These are phyloP conservation scores for Perca schrenkii DNA, from an alignment of 2,113 vertebrate species.

Conservation along the genomic window DNA sequence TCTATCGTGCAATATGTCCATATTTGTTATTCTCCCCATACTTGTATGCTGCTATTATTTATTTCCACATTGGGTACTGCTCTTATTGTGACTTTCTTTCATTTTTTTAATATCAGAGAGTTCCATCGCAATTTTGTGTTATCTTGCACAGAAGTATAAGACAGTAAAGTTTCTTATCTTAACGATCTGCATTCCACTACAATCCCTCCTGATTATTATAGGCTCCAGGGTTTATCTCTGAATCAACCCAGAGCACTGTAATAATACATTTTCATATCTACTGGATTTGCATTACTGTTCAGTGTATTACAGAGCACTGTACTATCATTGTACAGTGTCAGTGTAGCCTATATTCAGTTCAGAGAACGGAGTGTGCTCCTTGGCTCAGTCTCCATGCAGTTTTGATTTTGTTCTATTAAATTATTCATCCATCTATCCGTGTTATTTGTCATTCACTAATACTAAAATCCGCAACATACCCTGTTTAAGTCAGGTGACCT, in stretches of 20 bases:
- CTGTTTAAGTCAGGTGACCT: slow-evolving; percentile 37
- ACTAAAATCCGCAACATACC: slow-evolving; percentile 7
- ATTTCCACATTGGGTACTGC: too few relatives aligned
- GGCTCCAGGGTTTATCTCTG: background rate
- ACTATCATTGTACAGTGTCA: too few relatives aligned
- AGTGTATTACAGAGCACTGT: background rate
- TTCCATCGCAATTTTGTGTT: too few relatives aligned
- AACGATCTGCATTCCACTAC: background rate
- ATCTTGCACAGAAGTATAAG: too few relatives aligned
- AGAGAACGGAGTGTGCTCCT: background rate
- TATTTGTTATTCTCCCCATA: too few relatives aligned
- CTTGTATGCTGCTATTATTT: too few relatives aligned
- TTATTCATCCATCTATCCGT: background rate
- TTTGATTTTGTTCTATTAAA: background rate
- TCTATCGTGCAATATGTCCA: too few relatives aligned
- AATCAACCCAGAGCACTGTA: background rate
- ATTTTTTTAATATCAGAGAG: too few relatives aligned
- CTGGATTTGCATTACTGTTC: background rate
- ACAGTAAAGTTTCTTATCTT: too few relatives aligned
- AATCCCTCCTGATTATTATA: background rate
- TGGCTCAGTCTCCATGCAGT: too few relatives aligned
- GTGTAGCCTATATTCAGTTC: too few relatives aligned
- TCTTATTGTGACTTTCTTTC: too few relatives aligned
- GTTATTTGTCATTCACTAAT: background rate
- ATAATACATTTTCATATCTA: slow-evolving; percentile 12